A percentile compares a stretch with the other conserved stretches of the same genome.
phyloP scores from a whole-genome alignment of 1,140 invertebrate genomes.

The Bombus soroeensis region DNA sequence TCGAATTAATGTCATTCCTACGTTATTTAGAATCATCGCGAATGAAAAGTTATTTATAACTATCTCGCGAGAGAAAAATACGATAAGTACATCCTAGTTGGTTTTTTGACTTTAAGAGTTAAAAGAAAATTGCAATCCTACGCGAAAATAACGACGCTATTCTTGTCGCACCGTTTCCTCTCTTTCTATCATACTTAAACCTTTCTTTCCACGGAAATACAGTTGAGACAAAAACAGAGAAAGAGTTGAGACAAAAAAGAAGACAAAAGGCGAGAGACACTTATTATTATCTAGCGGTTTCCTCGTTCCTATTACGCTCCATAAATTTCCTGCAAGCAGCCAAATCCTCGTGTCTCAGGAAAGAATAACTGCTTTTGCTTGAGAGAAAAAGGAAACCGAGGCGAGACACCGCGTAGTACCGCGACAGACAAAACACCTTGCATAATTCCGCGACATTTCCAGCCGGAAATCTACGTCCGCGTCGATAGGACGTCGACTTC shows the following conservation, averaged over 20 bases:
- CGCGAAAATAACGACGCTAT: too few species aligned
- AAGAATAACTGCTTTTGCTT: neutral
- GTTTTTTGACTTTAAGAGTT: too few species aligned
- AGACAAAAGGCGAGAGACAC: neutral
- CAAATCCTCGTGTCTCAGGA: neutral
- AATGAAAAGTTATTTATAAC: too few species aligned
- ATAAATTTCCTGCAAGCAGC: conserved; percentile 14
- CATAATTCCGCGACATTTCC: conserved; percentile 15
- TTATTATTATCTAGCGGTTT: conserved; percentile 17
- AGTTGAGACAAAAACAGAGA: neutral
- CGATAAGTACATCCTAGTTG: too few species aligned
- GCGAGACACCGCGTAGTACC: neutral
- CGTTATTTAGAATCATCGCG: too few species aligned
- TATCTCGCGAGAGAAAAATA: too few species aligned
- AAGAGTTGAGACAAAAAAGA: too few species aligned
- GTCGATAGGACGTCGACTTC: neutral
- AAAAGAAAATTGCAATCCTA: too few species aligned
- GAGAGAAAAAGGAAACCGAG: neutral
- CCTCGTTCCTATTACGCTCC: neutral
- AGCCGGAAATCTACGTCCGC: conserved; percentile 9
- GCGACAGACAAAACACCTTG: conserved; percentile 7
- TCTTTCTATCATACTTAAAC: neutral
- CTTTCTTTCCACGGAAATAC: neutral
- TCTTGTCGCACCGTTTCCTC: neutral
- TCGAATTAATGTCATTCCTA: too few species aligned